Base-by-base conservation (phyloP, 2,797 vertebrate species). In the Emys orbicularis region DNA sequence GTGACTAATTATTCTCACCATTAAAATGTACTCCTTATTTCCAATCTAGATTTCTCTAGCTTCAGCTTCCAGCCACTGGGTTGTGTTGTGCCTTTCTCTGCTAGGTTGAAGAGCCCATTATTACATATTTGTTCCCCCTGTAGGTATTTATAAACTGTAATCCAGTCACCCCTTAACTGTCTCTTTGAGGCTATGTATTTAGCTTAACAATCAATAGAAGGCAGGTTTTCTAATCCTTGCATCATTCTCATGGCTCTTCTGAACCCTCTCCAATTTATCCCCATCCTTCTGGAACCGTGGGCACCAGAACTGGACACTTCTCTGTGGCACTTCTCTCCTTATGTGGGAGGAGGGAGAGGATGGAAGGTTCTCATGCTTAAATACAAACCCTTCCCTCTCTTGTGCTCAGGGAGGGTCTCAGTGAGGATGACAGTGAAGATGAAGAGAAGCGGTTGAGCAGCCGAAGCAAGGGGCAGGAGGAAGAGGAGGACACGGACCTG, bases 341-440 rank as follows among this genome's bases (percentile, higher is more conserved):
- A 25, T 21, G 10, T 83, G 10, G 68, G 50, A 5, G 7, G 41
- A 27, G 84, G 19, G 50, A 44, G 27, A 2, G 12, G 47, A 65
- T 81, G n/a, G 31, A 3, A 23, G 41, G n/a, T 54, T 79, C 18
- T 53, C 0, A 19, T 12, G 21, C 54, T 77, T 34, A 5, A 74
- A 49, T 89, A 92, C n/a, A 1, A 1, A 23, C 21, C 0, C 0
- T 79, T 54, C 18, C 29, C 0, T 68, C 84, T 5, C 47, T 89
- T 82, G 12, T n/a, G 6, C 56, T 54, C 84, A 97, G 97, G 21
- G 83, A 65, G 83, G 54, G 19, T 27, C 47, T 97, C 56, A 98
- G 98, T 2, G 98, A 99, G 3, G 98, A 98, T 0, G 98, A 99
- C 0, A 98, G 98, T 5, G 98, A 98, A 3, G 98, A 96, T 12